phyloP scores from a whole-genome alignment of 2,888 invertebrate genomes.

The Rhyacophila evoluta region DNA sequence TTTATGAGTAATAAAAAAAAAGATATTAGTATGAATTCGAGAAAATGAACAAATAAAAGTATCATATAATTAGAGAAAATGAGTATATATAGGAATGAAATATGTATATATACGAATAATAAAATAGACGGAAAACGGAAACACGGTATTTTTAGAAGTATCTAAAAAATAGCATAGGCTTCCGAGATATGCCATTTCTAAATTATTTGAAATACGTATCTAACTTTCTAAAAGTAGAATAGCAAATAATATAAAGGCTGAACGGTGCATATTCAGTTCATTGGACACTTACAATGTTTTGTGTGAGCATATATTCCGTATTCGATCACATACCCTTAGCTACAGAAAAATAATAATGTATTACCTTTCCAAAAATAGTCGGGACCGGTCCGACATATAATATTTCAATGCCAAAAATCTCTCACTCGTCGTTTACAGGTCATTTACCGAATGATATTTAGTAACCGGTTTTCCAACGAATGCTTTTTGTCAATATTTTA shows the following conservation, averaged over 20 bases:
- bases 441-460: background rate
- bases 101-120: too few species aligned
- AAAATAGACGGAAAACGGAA: too few species aligned
- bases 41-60: too few species aligned
- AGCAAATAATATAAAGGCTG: background rate
- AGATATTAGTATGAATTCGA: too few species aligned
- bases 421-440: background rate
- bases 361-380: constrained; percentile 4
- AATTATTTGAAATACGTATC: too few species aligned
- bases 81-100: too few species aligned
- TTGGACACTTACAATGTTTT: background rate
- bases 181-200: too few species aligned
- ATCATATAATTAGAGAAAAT: too few species aligned
- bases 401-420: background rate
- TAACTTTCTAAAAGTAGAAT: too few species aligned
- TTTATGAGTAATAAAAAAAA: too few species aligned
- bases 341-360: background rate
- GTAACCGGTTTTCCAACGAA: background rate
- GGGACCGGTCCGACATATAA: background rate
- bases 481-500: background rate
- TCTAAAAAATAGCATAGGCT: too few species aligned
- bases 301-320: background rate
- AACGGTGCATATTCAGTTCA: background rate
- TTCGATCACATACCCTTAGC: background rate
- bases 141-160: too few species aligned